Evolutionary conservation across 2,888 invertebrate species (phyloP).

Genomic region (Cerastis rubricosa): DNA sequence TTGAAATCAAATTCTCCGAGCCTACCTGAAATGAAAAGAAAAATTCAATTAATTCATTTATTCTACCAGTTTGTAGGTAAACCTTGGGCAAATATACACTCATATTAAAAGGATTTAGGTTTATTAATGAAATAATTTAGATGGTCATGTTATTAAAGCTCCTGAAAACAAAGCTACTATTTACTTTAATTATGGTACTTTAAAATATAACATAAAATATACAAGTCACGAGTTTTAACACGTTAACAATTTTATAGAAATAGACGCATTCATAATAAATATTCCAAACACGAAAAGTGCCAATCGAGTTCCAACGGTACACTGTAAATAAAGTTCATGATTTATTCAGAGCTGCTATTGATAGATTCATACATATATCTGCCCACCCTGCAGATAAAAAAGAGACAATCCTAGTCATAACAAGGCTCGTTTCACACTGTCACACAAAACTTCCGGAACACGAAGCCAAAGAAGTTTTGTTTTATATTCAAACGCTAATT

Average conservation of each 20-base stretch:
- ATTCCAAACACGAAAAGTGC: constrained; percentile 14
- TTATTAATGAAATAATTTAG: not conserved
- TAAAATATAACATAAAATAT: not conserved
- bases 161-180: not conserved
- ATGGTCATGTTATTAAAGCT: not conserved
- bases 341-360: constrained; percentile 32
- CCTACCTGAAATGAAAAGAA: constrained; percentile 45
- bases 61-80: not conserved
- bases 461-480: constrained; percentile 67
- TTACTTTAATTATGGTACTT: not conserved
- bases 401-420: constrained; percentile 32
- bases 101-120: not conserved
- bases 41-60: not conserved
- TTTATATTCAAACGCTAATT: constrained; percentile 71
- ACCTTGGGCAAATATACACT: not conserved
- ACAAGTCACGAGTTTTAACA: not conserved
- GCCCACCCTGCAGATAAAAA: constrained; percentile 9
- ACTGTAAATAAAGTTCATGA: constrained; percentile 24
- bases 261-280: constrained; percentile 18
- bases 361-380: constrained; percentile 24
- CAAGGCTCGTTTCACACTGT: constrained; percentile 20
- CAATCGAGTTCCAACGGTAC: not conserved
- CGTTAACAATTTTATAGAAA: not conserved
- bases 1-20: not conserved
- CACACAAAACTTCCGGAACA: constrained; percentile 49